phyloP scores from a whole-genome alignment of 2,888 invertebrate species.

The Eremobia ochroleuca region DNA sequence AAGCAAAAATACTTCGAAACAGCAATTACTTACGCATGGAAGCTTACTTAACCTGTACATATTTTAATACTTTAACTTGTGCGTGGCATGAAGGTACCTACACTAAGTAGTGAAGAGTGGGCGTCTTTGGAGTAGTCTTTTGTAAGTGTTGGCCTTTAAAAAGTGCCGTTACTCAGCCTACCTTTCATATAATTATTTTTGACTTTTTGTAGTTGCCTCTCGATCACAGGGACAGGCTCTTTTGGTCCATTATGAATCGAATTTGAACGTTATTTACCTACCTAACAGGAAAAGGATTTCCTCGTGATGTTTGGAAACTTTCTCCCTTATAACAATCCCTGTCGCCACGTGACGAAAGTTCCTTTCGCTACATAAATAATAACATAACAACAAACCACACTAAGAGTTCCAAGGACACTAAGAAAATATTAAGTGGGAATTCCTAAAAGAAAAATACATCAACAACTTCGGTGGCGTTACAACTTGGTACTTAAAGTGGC shows the following conservation, averaged over 20 bases:
- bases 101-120: background rate
- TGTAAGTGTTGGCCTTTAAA: conserved; percentile 7
- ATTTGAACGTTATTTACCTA: background rate
- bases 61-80: background rate
- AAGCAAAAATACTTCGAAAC: background rate
- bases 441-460: conserved; percentile 60
- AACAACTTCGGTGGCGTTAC: conserved; percentile 44
- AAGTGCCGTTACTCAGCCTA: background rate
- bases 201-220: background rate
- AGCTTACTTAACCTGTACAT: background rate
- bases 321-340: background rate
- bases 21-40: background rate
- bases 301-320: conserved; percentile 15
- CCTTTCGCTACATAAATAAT: conserved; percentile 48
- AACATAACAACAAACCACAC: conserved; percentile 44
- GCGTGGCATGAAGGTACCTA: background rate
- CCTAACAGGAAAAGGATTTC: conserved; percentile 4
- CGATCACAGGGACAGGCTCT: background rate
- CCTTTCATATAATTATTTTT: background rate
- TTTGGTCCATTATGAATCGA: background rate
- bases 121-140: background rate
- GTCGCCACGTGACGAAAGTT: conserved; percentile 21
- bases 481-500: conserved; percentile 66
- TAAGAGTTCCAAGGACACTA: conserved; percentile 42
- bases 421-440: conserved; percentile 59